Percentiles rank a stretch among this genome's conserved stretches.
Evolutionary conservation across 2,113 vertebrate genomes (phyloP).

Genomic region (Atlantisia rogersi): DNA sequence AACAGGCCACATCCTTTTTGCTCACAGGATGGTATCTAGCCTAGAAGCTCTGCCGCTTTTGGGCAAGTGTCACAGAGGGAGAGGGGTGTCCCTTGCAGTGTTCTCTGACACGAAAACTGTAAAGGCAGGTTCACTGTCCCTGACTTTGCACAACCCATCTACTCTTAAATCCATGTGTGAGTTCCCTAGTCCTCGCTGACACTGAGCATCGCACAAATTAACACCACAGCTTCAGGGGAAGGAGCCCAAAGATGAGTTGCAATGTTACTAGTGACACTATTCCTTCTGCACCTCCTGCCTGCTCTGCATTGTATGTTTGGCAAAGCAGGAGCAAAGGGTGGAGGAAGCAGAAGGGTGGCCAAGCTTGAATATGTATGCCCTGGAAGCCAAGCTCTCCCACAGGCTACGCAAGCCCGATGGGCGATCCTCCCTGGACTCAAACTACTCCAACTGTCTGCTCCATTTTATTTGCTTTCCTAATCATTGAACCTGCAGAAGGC

Average conservation of each 20-base stretch:
- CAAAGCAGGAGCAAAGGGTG: neutral
- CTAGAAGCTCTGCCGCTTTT: neutral
- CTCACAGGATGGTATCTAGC: neutral
- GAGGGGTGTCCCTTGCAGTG: neutral
- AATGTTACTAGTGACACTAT: neutral
- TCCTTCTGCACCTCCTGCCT: fast-evolving
- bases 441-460: neutral
- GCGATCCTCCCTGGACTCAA: neutral
- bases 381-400: neutral
- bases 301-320: fast-evolving
- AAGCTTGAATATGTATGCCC: neutral
- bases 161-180: neutral
- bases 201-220: neutral
- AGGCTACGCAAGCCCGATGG: fast-evolving
- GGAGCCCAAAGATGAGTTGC: neutral
- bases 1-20: neutral
- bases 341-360: neutral
- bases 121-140: neutral
- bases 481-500: neutral
- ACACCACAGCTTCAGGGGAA: neutral
- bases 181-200: neutral
- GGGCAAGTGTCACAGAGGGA: neutral
- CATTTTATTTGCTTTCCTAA: neutral
- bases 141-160: neutral
- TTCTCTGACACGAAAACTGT: neutral